Base-by-base conservation (phyloP, 2,888 invertebrate genomes). In the Cheilosia vulpina region DNA sequence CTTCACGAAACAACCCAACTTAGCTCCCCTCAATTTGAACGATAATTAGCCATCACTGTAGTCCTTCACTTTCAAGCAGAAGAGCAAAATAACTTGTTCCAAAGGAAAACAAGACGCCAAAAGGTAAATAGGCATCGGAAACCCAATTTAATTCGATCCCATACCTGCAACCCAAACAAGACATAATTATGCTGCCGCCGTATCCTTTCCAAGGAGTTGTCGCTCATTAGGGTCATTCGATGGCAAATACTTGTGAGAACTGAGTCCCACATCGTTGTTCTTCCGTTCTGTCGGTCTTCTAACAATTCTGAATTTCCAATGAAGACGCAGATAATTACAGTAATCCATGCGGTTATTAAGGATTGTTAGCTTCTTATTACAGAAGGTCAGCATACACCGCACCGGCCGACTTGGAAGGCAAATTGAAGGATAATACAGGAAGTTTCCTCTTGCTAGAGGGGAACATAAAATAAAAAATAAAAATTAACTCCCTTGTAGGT, bases 191-290 rank as follows among this genome's bases (percentile, higher is more conserved):
- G 47, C 63, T 63, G 41, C 2, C 63, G 63, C 2, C 63, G 63
- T 57, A 78, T 63, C 78, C 71, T 57, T 68, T 50, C 24, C 69
- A 43, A 72, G 79, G 65, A 65, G 65, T 38, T 52, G 65, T 38
- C 43, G 45, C 65, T 79, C 72, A 79, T 79, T 79, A 72, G 66
- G 72, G 65, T 58, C 65, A 72, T 34, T 34, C 41, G 57, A 53
- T 79, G 72, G 72, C 66, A 72, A 66, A 65, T 79, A 72, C 66
- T 79, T 79, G 72, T 72, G 72, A 58, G 72, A 60, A 45, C 9
- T 11, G 72, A 31, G 24, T 60, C 52, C 52, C 55, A 55, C 55
- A 60, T 41, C 27, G n/a, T 19, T 58, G 19, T 24, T 53, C 58
- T 53, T 73, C 31, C 63, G 47, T 66, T 57, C 76, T 43, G 57